Evolutionary conservation across 35 echinoderm and acorn worm species (phyloP).

Genomic region (Ophioderma brevispina): DNA sequence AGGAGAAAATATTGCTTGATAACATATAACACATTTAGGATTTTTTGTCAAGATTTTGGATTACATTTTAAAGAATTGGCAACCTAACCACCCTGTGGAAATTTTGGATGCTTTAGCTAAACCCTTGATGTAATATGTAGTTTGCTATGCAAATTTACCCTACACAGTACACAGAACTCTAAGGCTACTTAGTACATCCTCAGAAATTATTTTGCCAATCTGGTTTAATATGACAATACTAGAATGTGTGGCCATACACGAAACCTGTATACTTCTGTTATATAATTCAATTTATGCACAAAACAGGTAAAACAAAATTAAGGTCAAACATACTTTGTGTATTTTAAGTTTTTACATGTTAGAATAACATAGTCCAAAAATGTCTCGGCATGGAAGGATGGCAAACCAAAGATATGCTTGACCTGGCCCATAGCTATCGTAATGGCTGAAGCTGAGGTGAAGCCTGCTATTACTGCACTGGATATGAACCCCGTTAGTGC

Average conservation of each 20-base stretch:
- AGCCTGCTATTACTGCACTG: constrained; percentile 81
- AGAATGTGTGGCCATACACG: not conserved
- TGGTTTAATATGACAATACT: not conserved
- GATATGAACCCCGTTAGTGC: constrained; percentile 94
- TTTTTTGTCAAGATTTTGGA: too few species aligned
- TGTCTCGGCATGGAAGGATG: constrained; percentile 57
- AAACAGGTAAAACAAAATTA: not conserved
- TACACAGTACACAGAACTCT: not conserved
- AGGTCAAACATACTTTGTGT: constrained; percentile 92
- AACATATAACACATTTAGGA: too few species aligned
- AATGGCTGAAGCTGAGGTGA: constrained; percentile 89
- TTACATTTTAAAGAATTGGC: too few species aligned
- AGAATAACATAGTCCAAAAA: constrained; percentile 58
- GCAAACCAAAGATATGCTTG: constrained; percentile 81
- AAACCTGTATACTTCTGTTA: not conserved
- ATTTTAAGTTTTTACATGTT: constrained; percentile 59
- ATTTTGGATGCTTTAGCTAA: too few species aligned
- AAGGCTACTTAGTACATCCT: not conserved
- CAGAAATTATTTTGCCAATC: not conserved
- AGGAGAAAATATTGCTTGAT: too few species aligned
- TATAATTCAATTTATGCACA: not conserved
- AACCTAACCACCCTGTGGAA: too few species aligned
- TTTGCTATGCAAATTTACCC: too few species aligned
- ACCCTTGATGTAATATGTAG: too few species aligned
- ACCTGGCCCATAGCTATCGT: constrained; percentile 91